Evolutionary conservation across 2,797 vertebrate species (phyloP).

Genomic region (Characodon lateralis): DNA sequence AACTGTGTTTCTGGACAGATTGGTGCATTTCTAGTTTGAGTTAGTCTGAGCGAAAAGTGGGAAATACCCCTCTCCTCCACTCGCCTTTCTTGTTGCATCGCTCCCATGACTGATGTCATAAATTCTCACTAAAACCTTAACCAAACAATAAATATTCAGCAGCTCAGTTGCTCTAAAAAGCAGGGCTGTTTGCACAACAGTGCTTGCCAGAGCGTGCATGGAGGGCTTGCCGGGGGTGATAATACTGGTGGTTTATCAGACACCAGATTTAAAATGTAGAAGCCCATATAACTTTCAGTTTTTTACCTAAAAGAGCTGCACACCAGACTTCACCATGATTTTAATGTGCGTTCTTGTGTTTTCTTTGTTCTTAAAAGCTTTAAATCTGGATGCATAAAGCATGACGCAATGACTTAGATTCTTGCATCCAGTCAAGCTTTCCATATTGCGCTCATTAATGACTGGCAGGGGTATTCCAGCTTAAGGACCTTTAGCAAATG

Average conservation of each 20-base stretch:
- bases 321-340: not conserved
- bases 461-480: slow-evolving; percentile 58
- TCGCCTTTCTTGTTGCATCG: not conserved
- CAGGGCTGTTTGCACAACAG: slow-evolving; percentile 67
- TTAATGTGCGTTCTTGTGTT: not conserved
- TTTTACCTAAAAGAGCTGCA: not conserved
- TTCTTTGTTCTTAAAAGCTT: slow-evolving; percentile 7
- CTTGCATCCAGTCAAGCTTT: slow-evolving; percentile 11
- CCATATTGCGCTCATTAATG: slow-evolving; percentile 68
- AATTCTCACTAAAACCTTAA: slow-evolving; percentile 69
- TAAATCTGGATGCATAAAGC: slow-evolving; percentile 20
- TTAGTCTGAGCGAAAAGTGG: slow-evolving; percentile 47
- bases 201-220: slow-evolving; percentile 65
- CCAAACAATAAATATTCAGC: slow-evolving; percentile 76
- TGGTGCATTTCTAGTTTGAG: slow-evolving; percentile 26
- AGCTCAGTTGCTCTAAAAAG: slow-evolving; percentile 69
- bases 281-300: not conserved
- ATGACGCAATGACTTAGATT: not conserved
- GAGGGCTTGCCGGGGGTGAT: slow-evolving; percentile 27
- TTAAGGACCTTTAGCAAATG: slow-evolving; percentile 47
- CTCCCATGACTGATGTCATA: slow-evolving; percentile 59
- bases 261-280: slow-evolving; percentile 16
- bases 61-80: slow-evolving; percentile 49
- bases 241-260: slow-evolving; percentile 30
- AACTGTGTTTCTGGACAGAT: slow-evolving; percentile 22